phyloP scores from a whole-genome alignment of 2,797 vertebrate species.

The Balearica regulorum region DNA sequence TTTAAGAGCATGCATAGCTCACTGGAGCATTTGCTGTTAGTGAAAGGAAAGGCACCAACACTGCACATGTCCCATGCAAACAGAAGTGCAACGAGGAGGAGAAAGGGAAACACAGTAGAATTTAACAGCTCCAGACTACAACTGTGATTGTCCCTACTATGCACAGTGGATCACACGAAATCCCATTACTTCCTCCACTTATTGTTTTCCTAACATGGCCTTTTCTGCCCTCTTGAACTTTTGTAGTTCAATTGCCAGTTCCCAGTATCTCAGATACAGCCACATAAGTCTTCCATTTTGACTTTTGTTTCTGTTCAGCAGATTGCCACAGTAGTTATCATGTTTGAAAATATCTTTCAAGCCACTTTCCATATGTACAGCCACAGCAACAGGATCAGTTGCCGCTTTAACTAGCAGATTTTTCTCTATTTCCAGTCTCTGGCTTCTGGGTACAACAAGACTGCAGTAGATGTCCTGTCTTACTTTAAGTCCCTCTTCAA shows the following conservation, averaged over 20 bases:
- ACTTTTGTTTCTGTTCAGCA: slow-evolving; percentile 83
- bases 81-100: neutral
- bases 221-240: slow-evolving; percentile 85
- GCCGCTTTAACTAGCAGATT: slow-evolving; percentile 83
- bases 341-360: slow-evolving; percentile 91
- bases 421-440: slow-evolving; percentile 87
- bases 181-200: neutral
- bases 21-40: neutral
- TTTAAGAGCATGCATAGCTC: slow-evolving; percentile 21
- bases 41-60: slow-evolving; percentile 22
- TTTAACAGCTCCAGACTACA: neutral
- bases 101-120: neutral
- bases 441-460: slow-evolving; percentile 75
- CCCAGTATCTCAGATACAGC: slow-evolving; percentile 95
- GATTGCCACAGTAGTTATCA: slow-evolving; percentile 87
- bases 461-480: slow-evolving; percentile 92
- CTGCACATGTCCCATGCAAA: neutral
- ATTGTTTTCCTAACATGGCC: slow-evolving; percentile 70
- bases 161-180: accelerated
- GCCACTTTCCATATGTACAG: slow-evolving; percentile 82
- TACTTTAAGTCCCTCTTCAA: slow-evolving; percentile 85
- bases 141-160: neutral
- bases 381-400: slow-evolving; percentile 76
- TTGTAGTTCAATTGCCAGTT: slow-evolving; percentile 83
- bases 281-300: slow-evolving; percentile 96